Evolutionary conservation across 37 sponge, comb jelly and placozoan species (phyloP), one percentile per base, ranked within the genome.

Genomic region (Aphrocallistes beatrix): DNA sequence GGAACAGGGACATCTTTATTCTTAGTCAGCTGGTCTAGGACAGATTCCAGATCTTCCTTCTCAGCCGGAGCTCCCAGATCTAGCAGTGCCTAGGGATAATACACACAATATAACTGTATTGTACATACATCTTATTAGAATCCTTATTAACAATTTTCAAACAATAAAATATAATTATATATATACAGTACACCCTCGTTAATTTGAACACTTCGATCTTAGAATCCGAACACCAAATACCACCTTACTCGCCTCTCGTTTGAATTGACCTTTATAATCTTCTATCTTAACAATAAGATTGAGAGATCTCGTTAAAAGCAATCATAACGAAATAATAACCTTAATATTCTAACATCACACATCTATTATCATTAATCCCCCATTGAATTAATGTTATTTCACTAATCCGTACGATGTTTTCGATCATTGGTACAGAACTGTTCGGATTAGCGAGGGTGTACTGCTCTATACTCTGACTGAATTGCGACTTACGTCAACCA

Each of bases 1-100:
- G 75, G 75, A 13, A 60, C 75, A 60, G 75, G 75, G n/a, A 60
- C n/a, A 60, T 60, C 75, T 13, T 60, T 60, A 13, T 60, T 60
- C 75, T 60, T 60, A 60, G 75, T 60, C 75, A 60, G 34, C 28
- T 3, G 8, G n/a, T 60, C n/a, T 13, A 60, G 75, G 17, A 60
- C 28, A 60, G 25, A 32, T 13, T 60, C 75, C n/a, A 60, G 21
- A 32, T 60, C 75, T 19, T 60, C 75, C 34, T 60, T 60, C 75
- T 60, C 75, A 19, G 21, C 75, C 8, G 75, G 75, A 3, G 75
- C 75, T 32, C 75, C 75, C 8, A 60, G 3, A 3, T 60, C 75
- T 13, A 60, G n/a, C 75, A 60, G 21, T 3, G 28, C 10, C 75
- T 60, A 60, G 3, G 13, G 45, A 6, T 42, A 32, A 13, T 60